These are phyloP conservation scores for Lasioglossum lativentre DNA, from an alignment of 2,888 invertebrate species.

Conservation along the genomic window DNA sequence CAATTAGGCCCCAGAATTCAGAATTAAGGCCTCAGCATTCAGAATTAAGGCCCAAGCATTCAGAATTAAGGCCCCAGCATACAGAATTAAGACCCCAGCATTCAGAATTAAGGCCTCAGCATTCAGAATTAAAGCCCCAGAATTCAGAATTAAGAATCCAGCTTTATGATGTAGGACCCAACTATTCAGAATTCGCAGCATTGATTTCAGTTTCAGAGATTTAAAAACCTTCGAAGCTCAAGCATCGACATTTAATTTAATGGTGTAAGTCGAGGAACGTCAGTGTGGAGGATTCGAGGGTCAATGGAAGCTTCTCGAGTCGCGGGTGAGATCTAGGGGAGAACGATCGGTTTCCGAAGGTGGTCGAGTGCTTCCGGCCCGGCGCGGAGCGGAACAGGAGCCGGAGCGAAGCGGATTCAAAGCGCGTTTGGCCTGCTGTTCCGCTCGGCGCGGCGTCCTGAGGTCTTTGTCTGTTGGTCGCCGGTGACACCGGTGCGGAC, in stretches of 20 bases:
- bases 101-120: no score
- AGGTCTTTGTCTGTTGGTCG: conserved; percentile 38
- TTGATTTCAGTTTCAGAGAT: no score
- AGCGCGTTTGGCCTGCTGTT: conserved; percentile 9
- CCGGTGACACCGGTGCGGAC: conserved; percentile 40
- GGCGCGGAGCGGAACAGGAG: not conserved
- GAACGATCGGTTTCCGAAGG: conserved; percentile 5
- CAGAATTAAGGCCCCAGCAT: no score
- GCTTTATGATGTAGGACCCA: not conserved
- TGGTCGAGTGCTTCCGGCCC: conserved; percentile 9
- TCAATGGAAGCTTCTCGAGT: not conserved
- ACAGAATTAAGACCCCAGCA: no score
- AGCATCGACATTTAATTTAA: not conserved
- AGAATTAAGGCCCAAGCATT: no score
- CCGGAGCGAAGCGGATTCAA: conserved; percentile 12
- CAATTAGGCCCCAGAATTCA: no score
- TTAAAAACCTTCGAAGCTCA: not conserved
- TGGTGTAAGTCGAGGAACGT: not conserved
- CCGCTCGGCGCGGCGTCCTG: not conserved
- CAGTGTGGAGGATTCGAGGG: not conserved
- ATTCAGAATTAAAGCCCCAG: no score
- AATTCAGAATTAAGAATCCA: not conserved
- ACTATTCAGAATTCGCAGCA: no score
- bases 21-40: no score
- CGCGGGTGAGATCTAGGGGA: not conserved